Percentiles rank a stretch among this genome's conserved stretches.
phyloP scores from a whole-genome alignment of 2,797 vertebrate genomes.

The Anabas testudineus region DNA sequence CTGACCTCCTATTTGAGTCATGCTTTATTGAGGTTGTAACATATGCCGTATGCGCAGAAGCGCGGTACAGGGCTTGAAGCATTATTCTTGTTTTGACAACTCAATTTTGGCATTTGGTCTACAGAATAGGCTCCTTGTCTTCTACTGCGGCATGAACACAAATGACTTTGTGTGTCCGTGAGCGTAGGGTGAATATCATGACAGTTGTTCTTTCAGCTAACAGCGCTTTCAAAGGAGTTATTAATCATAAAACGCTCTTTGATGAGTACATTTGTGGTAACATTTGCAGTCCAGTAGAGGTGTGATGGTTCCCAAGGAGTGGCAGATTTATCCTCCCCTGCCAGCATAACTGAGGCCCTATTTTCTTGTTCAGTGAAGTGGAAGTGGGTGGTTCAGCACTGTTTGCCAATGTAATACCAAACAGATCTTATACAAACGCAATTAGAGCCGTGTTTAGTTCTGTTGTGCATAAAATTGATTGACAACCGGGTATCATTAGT shows the following conservation, averaged over 20 bases:
- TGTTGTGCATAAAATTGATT: conserved; percentile 68
- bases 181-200: conserved; percentile 48
- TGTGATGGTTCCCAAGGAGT: conserved; percentile 69
- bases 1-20: conserved; percentile 42
- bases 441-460: conserved; percentile 72
- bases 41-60: conserved; percentile 7
- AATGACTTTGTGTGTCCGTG: conserved; percentile 13
- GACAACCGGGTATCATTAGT: conserved; percentile 54
- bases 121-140: background rate
- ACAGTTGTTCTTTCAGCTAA: conserved; percentile 57
- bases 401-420: conserved; percentile 74
- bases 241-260: conserved; percentile 63
- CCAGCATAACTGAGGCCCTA: conserved; percentile 65
- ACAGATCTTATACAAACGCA: conserved; percentile 73
- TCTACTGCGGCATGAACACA: conserved; percentile 17
- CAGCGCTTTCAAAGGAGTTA: conserved; percentile 58
- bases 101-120: conserved; percentile 23
- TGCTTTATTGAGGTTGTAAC: conserved; percentile 47
- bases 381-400: conserved; percentile 70
- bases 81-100: conserved; percentile 42
- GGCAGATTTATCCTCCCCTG: conserved; percentile 73
- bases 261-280: conserved; percentile 58
- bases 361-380: conserved; percentile 77
- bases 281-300: conserved; percentile 65
- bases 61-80: conserved; percentile 14